Percentiles rank a stretch among this genome's conserved stretches.
Conservation (phyloP, 2,888 invertebrate species). For the Dorcus hopei region DNA sequence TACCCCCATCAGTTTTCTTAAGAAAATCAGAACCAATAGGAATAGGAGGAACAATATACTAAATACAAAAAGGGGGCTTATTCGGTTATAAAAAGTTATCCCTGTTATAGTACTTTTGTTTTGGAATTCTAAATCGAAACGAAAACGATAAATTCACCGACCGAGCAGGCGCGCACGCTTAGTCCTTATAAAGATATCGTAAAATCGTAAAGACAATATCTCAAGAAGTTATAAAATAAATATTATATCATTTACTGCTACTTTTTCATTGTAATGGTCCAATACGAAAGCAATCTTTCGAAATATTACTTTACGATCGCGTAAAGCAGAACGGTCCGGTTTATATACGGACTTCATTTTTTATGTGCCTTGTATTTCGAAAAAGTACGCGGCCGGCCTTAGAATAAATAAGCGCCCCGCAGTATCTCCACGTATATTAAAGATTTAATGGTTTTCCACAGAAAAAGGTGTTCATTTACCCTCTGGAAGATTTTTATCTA, state of each 20-base stretch:
- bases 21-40: too few relatives aligned
- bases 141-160: too few relatives aligned
- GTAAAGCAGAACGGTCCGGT: background rate
- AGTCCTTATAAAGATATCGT: too few relatives aligned
- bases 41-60: too few relatives aligned
- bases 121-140: too few relatives aligned
- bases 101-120: too few relatives aligned
- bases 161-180: too few relatives aligned
- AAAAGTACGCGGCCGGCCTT: too few relatives aligned
- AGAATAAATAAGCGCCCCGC: too few relatives aligned
- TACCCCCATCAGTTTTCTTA: too few relatives aligned
- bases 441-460: conserved; percentile 1
- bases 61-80: too few relatives aligned
- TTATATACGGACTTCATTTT: background rate
- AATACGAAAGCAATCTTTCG: background rate
- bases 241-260: background rate
- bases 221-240: background rate
- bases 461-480: conserved; percentile 13
- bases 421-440: background rate
- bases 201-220: background rate
- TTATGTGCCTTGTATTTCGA: background rate
- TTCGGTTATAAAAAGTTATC: too few relatives aligned
- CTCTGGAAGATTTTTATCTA: conserved; percentile 17
- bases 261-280: background rate
- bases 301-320: background rate